Conservation (phyloP, 2,888 invertebrate species). For the Nomada fabriciana region DNA sequence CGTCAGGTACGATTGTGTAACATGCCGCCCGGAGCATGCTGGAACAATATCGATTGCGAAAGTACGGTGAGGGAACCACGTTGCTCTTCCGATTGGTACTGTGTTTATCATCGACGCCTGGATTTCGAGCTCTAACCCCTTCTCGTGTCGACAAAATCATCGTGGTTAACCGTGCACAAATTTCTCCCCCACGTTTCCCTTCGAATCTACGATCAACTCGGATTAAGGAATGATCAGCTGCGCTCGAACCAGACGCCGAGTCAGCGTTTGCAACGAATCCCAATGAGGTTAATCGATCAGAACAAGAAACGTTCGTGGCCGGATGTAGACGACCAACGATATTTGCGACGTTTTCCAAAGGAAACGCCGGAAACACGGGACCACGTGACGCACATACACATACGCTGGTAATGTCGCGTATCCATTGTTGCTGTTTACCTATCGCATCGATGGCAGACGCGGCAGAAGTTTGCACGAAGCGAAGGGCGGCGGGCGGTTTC, state of each 20-base stretch:
- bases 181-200: background rate
- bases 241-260: constrained; percentile 6
- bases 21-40: background rate
- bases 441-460: constrained; percentile 67
- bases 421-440: constrained; percentile 70
- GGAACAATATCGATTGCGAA: background rate
- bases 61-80: background rate
- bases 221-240: constrained; percentile 6
- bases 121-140: background rate
- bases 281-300: constrained; percentile 27
- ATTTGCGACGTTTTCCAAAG: constrained; percentile 50
- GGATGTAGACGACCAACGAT: constrained; percentile 26
- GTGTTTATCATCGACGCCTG: background rate
- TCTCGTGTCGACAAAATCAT: background rate
- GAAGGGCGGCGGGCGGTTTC: constrained; percentile 56
- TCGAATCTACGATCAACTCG: background rate
- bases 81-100: background rate
- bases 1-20: constrained; percentile 40
- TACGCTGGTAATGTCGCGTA: constrained; percentile 60
- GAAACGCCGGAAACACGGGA: constrained; percentile 37
- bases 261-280: constrained; percentile 9
- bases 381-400: constrained; percentile 22
- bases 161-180: too few species aligned
- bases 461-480: constrained; percentile 63
- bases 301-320: constrained; percentile 9